Percentiles rank a stretch among this genome's conserved stretches.
These are phyloP conservation scores for Bombycilla garrulus DNA, from an alignment of 2,113 vertebrate species.

Conservation along the genomic window DNA sequence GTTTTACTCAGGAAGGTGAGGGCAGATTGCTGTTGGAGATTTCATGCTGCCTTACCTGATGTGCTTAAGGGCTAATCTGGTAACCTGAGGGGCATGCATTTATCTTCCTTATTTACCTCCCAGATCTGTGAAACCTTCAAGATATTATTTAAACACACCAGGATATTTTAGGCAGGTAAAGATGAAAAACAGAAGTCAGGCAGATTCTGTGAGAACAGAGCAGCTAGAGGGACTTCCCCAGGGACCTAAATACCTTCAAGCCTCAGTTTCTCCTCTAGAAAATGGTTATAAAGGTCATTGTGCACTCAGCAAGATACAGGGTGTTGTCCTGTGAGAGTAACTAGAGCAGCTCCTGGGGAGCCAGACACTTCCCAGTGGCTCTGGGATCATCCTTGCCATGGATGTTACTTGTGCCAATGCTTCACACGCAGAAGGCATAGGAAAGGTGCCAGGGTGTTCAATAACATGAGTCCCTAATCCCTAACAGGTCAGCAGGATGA, in stretches of 20 bases:
- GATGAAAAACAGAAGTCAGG: neutral
- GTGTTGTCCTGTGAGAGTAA: neutral
- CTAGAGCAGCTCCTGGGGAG: neutral
- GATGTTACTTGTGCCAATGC: neutral
- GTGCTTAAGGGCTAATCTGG: neutral
- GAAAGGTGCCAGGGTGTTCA: neutral
- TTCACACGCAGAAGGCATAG: neutral
- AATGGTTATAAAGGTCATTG: neutral
- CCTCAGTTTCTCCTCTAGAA: neutral
- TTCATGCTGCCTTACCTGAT: neutral
- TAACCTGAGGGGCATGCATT: neutral
- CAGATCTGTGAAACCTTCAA: neutral
- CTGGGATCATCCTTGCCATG: neutral
- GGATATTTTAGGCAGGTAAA: neutral
- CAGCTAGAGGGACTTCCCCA: neutral
- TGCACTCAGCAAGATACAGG: neutral
- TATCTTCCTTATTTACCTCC: neutral
- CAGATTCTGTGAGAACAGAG: neutral
- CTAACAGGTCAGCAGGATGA: neutral
- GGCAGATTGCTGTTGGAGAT: neutral
- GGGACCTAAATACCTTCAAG: neutral
- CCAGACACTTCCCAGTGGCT: neutral
- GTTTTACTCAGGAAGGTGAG: neutral
- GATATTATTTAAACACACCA: neutral
- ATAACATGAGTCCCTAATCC: neutral